Evolutionary conservation across 1,140 invertebrate species (phyloP), one percentile per base, ranked within the genome.

Genomic region (Zaprionus gabonicus): DNA sequence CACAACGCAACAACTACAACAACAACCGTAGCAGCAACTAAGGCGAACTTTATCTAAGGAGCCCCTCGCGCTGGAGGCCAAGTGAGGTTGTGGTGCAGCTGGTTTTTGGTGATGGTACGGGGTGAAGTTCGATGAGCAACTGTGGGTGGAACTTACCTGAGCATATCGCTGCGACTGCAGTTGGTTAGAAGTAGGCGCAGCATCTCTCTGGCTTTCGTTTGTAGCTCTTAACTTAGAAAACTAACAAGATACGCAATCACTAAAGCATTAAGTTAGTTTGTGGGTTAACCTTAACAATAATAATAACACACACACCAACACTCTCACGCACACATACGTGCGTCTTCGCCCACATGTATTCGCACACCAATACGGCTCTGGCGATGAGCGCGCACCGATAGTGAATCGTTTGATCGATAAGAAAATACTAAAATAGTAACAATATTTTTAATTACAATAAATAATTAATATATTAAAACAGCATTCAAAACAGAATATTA

Each of bases 121-220:
- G 59, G 2, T 15, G 41, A 62, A 23, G 38, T 17, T 27, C 59
- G 59, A 17, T 58, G 56, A 27, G 41, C 28, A 9, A 25, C n/a
- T n/a, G 36, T 20, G 4, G 62, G 10, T 10, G 34, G 4, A 5
- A 44, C 12, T 78, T 80, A 91, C 86, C 86, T 91, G 46, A 78
- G 66, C 46, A 71, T 28, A 7, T 91, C 82, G 56, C 73, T 72
- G 71, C 80, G 76, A 58, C 65, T 70, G 79, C 86, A 90, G 46
- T 91, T 90, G 59, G 56, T 53, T 51, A 86, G 69, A 44, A 90
- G 79, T 80, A 91, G 70, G 71, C 86, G 86, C 76, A 90, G 82
- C 86, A 90, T 90, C 80, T 74, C 80, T 74, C 49, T 71, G 51
- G 78, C 53, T 67, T 77, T 38, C n/a, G 28, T 58, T 68, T 71